Percentiles rank a stretch among this genome's conserved stretches.
These are phyloP conservation scores for Cinclus mexicanus DNA, from an alignment of 2,113 vertebrate species.

Conservation along the genomic window DNA sequence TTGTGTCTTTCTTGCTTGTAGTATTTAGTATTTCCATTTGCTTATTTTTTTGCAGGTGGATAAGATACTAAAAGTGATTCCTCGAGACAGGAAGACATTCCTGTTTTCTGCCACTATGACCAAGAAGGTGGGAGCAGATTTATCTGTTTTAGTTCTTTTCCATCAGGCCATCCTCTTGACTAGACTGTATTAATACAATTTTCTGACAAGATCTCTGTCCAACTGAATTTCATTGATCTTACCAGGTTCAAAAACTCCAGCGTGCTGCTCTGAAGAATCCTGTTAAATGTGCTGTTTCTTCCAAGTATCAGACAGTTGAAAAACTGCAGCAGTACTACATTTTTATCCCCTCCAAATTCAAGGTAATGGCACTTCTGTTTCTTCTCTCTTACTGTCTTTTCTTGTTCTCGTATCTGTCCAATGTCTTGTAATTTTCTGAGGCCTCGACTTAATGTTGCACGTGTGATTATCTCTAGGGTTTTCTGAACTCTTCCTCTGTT, in stretches of 20 bases:
- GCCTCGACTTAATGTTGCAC: neutral
- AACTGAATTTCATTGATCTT: neutral
- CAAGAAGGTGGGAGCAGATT: conserved; percentile 85
- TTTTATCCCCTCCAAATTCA: conserved; percentile 97
- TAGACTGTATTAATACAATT: neutral
- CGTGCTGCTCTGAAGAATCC: conserved; percentile 93
- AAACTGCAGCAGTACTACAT: conserved; percentile 97
- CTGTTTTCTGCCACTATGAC: conserved; percentile 99
- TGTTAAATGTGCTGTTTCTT: conserved; percentile 94
- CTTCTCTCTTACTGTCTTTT: neutral
- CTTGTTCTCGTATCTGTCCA: neutral
- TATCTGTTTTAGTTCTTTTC: neutral
- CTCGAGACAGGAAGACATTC: conserved; percentile 91
- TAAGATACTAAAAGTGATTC: conserved; percentile 97
- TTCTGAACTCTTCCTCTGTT: neutral
- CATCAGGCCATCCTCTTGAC: neutral
- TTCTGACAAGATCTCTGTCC: neutral
- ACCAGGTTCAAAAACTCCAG: conserved; percentile 95
- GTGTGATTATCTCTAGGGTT: fast-evolving
- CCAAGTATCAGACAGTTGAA: conserved; percentile 95
- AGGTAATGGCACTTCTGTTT: conserved; percentile 75
- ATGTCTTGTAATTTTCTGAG: neutral
- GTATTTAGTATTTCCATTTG: neutral
- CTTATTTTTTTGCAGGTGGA: conserved; percentile 82
- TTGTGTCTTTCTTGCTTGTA: neutral